These are phyloP conservation scores for Sardina pilchardus DNA, from an alignment of 2,113 vertebrate genomes.

Conservation along the genomic window DNA sequence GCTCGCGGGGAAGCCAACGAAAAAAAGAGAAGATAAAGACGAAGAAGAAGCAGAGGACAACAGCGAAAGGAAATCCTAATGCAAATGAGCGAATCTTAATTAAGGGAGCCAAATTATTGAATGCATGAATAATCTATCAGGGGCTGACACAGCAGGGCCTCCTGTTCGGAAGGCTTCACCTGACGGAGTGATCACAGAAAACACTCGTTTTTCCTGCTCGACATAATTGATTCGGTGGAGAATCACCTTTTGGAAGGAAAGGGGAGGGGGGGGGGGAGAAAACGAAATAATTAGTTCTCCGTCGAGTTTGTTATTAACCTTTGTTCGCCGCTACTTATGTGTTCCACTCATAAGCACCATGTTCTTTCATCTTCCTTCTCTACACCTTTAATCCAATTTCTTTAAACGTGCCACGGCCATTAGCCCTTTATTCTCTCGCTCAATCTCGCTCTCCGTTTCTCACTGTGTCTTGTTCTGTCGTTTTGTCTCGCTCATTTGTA, in stretches of 20 bases:
- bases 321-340: slow-evolving; percentile 54
- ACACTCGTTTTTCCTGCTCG: slow-evolving; percentile 53
- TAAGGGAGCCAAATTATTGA: slow-evolving; percentile 66
- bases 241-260: slow-evolving; percentile 38
- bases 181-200: slow-evolving; percentile 58
- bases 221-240: slow-evolving; percentile 52
- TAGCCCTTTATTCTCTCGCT: slow-evolving; percentile 32
- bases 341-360: slow-evolving; percentile 59
- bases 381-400: slow-evolving; percentile 39
- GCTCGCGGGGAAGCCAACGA: slow-evolving; percentile 40
- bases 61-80: slow-evolving; percentile 58
- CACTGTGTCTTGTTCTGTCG: background rate
- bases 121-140: slow-evolving; percentile 72
- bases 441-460: background rate
- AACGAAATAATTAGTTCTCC: slow-evolving; percentile 51
- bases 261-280: slow-evolving; percentile 20
- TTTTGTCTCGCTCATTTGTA: background rate
- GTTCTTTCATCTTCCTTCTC: slow-evolving; percentile 50
- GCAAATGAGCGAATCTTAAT: slow-evolving; percentile 72
- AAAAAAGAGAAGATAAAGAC: slow-evolving; percentile 32
- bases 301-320: slow-evolving; percentile 65
- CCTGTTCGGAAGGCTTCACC: slow-evolving; percentile 58
- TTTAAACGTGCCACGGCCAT: slow-evolving; percentile 46
- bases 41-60: slow-evolving; percentile 36
- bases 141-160: slow-evolving; percentile 56